These are phyloP conservation scores for Cryptocheilus praepositus DNA, from an alignment of 2,888 invertebrate species.

Conservation along the genomic window DNA sequence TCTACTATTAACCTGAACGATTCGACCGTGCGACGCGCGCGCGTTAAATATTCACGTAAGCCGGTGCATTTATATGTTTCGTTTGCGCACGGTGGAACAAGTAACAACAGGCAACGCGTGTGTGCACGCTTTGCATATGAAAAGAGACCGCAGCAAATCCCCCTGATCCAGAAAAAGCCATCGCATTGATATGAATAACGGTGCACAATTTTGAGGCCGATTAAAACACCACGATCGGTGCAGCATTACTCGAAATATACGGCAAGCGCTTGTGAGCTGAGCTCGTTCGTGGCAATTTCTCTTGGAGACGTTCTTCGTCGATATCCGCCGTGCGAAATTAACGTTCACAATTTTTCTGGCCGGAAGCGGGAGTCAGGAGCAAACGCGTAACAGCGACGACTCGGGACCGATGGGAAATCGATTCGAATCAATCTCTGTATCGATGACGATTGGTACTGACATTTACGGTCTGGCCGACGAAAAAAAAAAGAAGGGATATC, in stretches of 20 bases:
- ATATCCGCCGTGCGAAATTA: too few species aligned
- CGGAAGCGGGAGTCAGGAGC: neutral
- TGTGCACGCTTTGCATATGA: constrained; percentile 9
- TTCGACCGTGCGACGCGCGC: too few species aligned
- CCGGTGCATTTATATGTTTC: constrained; percentile 10
- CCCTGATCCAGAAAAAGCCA: neutral
- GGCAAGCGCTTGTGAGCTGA: too few species aligned
- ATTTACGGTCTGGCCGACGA: neutral
- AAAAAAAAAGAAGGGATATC: neutral
- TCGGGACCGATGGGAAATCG: too few species aligned
- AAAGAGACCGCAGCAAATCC: constrained; percentile 5
- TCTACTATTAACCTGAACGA: too few species aligned
- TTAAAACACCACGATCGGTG: too few species aligned
- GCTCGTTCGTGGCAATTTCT: too few species aligned
- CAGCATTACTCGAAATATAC: neutral
- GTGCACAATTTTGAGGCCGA: too few species aligned
- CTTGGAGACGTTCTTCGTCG: too few species aligned
- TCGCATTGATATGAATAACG: too few species aligned
- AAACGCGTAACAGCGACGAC: neutral
- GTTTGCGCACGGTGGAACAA: neutral
- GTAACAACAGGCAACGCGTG: neutral
- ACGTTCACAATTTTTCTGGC: too few species aligned
- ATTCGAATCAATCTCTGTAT: too few species aligned
- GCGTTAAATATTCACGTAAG: neutral
- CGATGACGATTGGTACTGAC: neutral